Base-by-base conservation (phyloP, 2,888 invertebrate species). In the Conistra vaccinii region DNA sequence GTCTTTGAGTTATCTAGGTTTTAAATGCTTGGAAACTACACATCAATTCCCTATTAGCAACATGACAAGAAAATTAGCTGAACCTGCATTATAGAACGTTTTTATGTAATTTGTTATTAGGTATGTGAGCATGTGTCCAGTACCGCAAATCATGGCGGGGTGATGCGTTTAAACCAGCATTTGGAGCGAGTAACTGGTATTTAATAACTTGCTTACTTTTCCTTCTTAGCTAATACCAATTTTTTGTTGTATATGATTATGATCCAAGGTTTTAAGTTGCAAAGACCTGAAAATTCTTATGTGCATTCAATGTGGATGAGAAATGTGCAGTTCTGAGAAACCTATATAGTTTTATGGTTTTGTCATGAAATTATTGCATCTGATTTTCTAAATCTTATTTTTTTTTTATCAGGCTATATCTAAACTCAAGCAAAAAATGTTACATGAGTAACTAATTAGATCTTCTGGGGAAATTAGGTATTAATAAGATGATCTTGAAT, bases 1-100 rank as follows among this genome's bases (percentile, higher is more conserved):
- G 78, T 71, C 71, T 77, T 58, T 73, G 84, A 85, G 85, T 80
- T 86, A 85, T 85, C 78, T 84, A 86, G 84, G 87, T 85, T 89
- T 78, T 85, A 88, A 87, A 87, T 85, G 80, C 85, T 69, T 85
- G 82, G 89, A 89, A 89, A 86, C 85, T 85, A 85, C 88, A 86
- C 88, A 87, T 90, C 90, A 89, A 89, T 89, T 85, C 87, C 88
- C 79, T 89, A 89, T 89, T 88, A 89, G 88, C 81, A 45, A 81
- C 81, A 84, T 87, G 90, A 90, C 90, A 89, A 84, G 89, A 87
- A 90, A 90, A 90, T 90, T 89, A 80, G 81, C 84, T 80, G 61
- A 75, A 70, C 79, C 42, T 84, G 80, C 84, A 83, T 80, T 69
- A 80, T 67, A 72, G 9, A 82, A 71, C 75, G 83, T 85, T 87